Evolutionary conservation across 2,888 invertebrate genomes (phyloP).

Genomic region (Masnerella sp.): DNA sequence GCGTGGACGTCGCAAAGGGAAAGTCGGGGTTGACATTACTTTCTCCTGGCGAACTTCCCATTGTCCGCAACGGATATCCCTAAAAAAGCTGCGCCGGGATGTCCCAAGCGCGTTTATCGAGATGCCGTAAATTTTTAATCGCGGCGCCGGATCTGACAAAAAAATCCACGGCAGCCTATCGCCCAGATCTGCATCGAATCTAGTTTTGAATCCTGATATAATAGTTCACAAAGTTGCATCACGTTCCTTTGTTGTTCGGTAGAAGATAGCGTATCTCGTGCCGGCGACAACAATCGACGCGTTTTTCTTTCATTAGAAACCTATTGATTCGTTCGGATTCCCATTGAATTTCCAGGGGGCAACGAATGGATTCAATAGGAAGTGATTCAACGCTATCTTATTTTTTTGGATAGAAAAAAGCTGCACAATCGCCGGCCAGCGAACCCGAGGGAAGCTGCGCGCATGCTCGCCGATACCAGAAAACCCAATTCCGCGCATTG

Average conservation of each 20-base stretch:
- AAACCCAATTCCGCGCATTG: constrained; percentile 45
- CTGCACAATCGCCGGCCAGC: constrained; percentile 29
- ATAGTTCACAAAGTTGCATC: constrained; percentile 53
- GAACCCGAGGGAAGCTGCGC: constrained; percentile 31
- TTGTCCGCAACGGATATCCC: constrained; percentile 23
- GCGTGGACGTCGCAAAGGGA: constrained; percentile 41
- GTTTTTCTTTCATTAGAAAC: constrained; percentile 53
- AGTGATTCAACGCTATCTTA: constrained; percentile 45
- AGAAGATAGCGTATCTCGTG: constrained; percentile 37
- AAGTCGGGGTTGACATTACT: constrained; percentile 51
- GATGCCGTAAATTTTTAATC: constrained; percentile 18
- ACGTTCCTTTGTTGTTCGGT: constrained; percentile 44
- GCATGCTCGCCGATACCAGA: constrained; percentile 42
- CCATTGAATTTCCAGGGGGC: constrained; percentile 35
- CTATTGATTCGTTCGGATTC: constrained; percentile 49
- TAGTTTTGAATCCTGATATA: constrained; percentile 50
- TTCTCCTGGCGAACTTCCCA: constrained; percentile 36
- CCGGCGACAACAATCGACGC: constrained; percentile 46
- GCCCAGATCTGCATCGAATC: constrained; percentile 36
- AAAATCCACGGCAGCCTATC: constrained; percentile 27
- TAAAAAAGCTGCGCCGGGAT: constrained; percentile 4
- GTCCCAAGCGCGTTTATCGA: constrained; percentile 14
- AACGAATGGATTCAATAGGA: constrained; percentile 50
- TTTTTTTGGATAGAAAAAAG: constrained; percentile 34
- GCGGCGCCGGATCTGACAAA: background rate